phyloP scores from a whole-genome alignment of 2,888 invertebrate species.

The Eumacrocentrus americanus region DNA sequence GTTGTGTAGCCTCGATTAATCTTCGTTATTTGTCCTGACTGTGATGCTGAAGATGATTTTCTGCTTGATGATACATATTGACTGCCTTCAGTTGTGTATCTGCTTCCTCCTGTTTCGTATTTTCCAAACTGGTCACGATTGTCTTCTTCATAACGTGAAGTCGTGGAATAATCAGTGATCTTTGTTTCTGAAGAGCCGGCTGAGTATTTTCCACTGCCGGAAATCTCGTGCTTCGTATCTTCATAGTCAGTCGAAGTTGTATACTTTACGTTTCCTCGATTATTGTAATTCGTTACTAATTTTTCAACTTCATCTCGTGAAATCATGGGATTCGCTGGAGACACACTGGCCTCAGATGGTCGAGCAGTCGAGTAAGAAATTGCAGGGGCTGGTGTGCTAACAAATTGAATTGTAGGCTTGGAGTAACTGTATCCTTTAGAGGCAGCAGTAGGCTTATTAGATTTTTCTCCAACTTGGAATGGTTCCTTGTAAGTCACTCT shows the following conservation, averaged over 20 bases:
- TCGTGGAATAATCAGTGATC: not conserved
- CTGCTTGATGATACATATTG: constrained; percentile 13
- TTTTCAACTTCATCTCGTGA: constrained; percentile 40
- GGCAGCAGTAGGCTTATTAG: constrained; percentile 13
- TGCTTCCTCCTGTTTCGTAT: constrained; percentile 6
- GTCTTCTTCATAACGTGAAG: too few species aligned
- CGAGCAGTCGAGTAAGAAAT: constrained; percentile 28
- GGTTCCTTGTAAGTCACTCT: constrained; percentile 44
- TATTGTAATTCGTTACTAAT: constrained; percentile 42
- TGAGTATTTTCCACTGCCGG: constrained; percentile 4
- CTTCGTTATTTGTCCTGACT: constrained; percentile 6
- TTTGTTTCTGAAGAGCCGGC: constrained; percentile 13
- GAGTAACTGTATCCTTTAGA: constrained; percentile 36
- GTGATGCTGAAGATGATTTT: constrained; percentile 16
- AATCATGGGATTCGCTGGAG: constrained; percentile 38
- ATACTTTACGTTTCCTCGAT: constrained; percentile 42
- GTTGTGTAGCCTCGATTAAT: constrained; percentile 19
- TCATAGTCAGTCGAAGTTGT: constrained; percentile 25
- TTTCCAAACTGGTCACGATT: constrained; percentile 4
- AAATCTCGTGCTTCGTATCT: constrained; percentile 27
- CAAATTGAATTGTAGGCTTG: constrained; percentile 33
- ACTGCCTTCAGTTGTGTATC: not conserved
- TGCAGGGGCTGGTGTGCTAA: constrained; percentile 34
- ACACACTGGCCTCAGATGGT: constrained; percentile 32
- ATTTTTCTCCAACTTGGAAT: constrained; percentile 37